Evolutionary conservation across 2,888 invertebrate species (phyloP).

Genomic region (Trachelus troglodyta): DNA sequence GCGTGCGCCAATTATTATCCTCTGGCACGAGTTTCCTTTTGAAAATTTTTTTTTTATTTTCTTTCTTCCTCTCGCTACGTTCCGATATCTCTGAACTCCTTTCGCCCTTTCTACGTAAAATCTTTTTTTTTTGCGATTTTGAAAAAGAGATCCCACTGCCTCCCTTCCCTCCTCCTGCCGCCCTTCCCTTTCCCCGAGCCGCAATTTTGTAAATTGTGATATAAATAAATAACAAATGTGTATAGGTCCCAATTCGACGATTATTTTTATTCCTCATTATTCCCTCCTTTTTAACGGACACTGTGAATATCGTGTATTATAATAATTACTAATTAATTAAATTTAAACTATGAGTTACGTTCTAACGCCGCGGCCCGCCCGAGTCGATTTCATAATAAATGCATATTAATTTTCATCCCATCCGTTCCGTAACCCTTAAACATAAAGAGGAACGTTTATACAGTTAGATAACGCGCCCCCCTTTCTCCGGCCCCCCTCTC

Average conservation of each 20-base stretch:
- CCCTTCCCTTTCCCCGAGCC: constrained; percentile 12
- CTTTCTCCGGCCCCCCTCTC: constrained; percentile 14
- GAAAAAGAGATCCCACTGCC: not conserved
- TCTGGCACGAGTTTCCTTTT: too few species aligned
- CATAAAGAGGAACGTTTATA: too few species aligned
- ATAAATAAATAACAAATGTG: constrained; percentile 64
- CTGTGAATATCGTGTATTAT: constrained; percentile 67
- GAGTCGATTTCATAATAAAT: constrained; percentile 23
- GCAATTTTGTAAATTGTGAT: constrained; percentile 66
- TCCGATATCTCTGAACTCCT: constrained; percentile 29
- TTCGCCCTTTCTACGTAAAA: not conserved
- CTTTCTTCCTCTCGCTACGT: constrained; percentile 35
- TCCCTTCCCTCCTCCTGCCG: constrained; percentile 15
- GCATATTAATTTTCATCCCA: too few species aligned
- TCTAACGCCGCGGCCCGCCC: constrained; percentile 50
- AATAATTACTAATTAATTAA: constrained; percentile 65
- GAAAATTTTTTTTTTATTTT: constrained; percentile 25
- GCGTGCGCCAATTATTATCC: too few species aligned
- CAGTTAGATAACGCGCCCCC: constrained; percentile 8
- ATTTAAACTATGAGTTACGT: constrained; percentile 62
- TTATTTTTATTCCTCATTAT: constrained; percentile 37
- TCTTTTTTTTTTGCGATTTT: not conserved
- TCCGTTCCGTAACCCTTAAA: not conserved
- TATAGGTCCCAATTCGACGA: constrained; percentile 58
- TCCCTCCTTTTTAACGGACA: constrained; percentile 57